Evolutionary conservation across 2,113 vertebrate genomes (phyloP).

Genomic region (Antechinus stuartii): DNA sequence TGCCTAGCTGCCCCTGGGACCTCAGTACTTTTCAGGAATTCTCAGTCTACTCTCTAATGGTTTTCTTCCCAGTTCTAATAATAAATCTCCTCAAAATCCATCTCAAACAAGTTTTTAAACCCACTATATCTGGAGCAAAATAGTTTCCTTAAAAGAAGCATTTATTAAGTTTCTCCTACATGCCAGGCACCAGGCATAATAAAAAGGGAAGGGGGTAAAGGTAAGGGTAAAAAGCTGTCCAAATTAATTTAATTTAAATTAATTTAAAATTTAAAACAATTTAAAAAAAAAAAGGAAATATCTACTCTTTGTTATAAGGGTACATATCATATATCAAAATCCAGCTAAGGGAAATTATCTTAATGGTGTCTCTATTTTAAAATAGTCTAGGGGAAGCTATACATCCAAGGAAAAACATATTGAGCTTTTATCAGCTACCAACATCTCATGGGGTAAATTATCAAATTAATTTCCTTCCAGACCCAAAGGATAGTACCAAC

Average conservation of each 20-base stretch:
- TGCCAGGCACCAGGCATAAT: neutral
- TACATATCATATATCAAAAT: neutral
- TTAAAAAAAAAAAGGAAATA: neutral
- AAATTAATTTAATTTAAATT: neutral
- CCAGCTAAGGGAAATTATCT: neutral
- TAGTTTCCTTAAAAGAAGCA: neutral
- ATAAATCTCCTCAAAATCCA: neutral
- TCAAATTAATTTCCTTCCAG: neutral
- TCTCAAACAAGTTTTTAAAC: too few relatives aligned
- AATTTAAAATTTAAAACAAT: too few relatives aligned
- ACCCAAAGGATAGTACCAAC: neutral
- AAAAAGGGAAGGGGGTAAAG: neutral
- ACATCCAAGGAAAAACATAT: neutral
- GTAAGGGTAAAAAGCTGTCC: neutral
- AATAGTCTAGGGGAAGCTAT: neutral
- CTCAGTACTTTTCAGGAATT: too few relatives aligned
- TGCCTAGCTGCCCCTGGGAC: too few relatives aligned
- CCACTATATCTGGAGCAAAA: neutral
- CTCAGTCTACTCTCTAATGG: too few relatives aligned
- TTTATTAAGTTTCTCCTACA: neutral
- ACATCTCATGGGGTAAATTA: neutral
- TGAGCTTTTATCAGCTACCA: neutral
- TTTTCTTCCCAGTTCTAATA: neutral
- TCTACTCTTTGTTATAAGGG: neutral
- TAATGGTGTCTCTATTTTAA: neutral